Base-by-base conservation (phyloP, 2,888 invertebrate genomes). In the Heliconius ismenius region DNA sequence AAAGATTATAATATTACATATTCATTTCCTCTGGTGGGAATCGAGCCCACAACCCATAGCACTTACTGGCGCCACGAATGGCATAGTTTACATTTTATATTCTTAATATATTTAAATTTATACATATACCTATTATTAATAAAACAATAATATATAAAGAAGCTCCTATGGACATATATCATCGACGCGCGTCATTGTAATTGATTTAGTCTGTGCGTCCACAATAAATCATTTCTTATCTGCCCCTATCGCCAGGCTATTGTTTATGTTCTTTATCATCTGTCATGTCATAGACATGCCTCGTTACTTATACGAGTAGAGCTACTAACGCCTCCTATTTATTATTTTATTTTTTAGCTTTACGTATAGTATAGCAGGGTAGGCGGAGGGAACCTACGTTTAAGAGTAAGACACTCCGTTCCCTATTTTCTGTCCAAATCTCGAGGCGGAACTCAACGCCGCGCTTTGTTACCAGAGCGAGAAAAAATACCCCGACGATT, bases 221-320 rank as follows among this genome's bases (percentile, higher is more conserved):
- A 84, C 87, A 82, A 92, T 92, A 91, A 91, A 91, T 92, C 92
- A 90, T 81, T 4, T 85, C 79, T 85, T 92, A 92, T 92, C 92
- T 86, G 82, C 79, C 83, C 83, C 85, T 90, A 92, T 90, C 91
- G 86, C 84, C 86, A 85, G 84, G 86, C 89, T 84, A 90, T 91
- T 92, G 91, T 92, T 88, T 91, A 88, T 89, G 88, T 87, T 85
- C 84, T 82, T 84, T 86, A 86, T 89, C 90, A 88, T 91, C 87
- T 87, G 90, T 92, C 91, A 91, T 86, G 83, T 74, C 79, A 84
- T 83, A 83, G 83, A 83, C 83, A 83, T 82, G 80, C 78, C 80
- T 80, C 76, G 79, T 78, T 85, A 82, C 83, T 83, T 84, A 84
- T 54, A 58, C 58, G 49, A 49, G 49, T 81, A 64, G 36, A 79